Conservation (phyloP, 2,113 vertebrate genomes). For the Orycteropus afer region DNA sequence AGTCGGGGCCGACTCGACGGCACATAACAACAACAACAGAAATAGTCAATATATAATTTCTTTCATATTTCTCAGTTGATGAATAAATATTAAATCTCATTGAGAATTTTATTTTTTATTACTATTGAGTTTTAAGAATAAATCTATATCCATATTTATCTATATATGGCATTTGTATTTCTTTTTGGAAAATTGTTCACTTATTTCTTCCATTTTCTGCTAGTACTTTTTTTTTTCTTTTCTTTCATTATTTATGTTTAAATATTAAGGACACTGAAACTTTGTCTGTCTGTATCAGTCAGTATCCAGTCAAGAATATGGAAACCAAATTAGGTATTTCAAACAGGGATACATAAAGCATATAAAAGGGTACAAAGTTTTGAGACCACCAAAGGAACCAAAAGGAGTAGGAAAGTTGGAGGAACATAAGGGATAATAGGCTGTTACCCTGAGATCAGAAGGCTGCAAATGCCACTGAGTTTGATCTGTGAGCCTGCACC, state of each 20-base stretch:
- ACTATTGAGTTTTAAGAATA: background rate
- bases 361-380: background rate
- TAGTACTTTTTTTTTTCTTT: background rate
- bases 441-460: background rate
- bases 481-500: rapidly evolving
- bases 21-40: no score
- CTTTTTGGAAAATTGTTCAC: conserved; percentile 3
- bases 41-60: background rate
- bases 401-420: background rate
- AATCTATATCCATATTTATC: no score
- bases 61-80: conserved; percentile 16
- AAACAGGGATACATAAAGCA: background rate
- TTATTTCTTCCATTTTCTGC: background rate
- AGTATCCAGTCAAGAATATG: background rate
- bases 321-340: background rate
- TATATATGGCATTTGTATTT: background rate
- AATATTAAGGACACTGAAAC: background rate
- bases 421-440: background rate
- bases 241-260: conserved; percentile 31
- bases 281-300: background rate
- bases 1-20: no score
- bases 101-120: conserved; percentile 21
- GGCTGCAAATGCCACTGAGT: background rate
- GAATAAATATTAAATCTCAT: conserved; percentile 30
- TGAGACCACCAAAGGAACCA: background rate